These are phyloP conservation scores for Noctua janthe DNA, from an alignment of 2,888 invertebrate species.

Conservation along the genomic window DNA sequence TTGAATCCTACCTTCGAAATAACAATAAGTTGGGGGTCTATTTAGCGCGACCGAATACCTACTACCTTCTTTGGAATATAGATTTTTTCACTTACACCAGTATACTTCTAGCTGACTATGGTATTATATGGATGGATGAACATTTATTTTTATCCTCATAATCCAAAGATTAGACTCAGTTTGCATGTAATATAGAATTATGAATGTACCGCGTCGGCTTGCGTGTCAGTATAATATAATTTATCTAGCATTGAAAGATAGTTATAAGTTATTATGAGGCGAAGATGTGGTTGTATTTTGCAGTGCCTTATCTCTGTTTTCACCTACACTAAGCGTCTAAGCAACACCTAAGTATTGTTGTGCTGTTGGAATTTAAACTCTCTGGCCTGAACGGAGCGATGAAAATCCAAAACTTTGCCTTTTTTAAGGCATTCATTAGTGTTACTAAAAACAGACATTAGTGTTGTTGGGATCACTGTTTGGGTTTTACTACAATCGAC, in stretches of 20 bases:
- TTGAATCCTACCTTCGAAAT: neutral
- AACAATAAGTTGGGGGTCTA: neutral
- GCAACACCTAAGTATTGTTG: neutral
- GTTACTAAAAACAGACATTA: neutral
- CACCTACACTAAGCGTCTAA: neutral
- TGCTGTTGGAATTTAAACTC: neutral
- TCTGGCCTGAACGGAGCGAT: neutral
- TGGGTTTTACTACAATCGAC: neutral
- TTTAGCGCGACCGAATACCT: neutral
- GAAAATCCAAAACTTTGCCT: neutral
- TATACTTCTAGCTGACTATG: neutral
- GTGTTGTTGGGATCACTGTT: constrained; percentile 2
- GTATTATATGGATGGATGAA: constrained; percentile 13
- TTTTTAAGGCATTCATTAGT: neutral
- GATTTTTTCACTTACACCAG: neutral
- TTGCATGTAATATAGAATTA: constrained; percentile 30
- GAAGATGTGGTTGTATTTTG: constrained; percentile 5
- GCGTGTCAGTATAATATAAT: constrained; percentile 34
- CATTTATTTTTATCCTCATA: neutral
- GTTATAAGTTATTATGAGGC: constrained; percentile 12
- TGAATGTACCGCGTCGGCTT: constrained; percentile 16
- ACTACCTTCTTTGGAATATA: neutral
- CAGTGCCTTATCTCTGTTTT: neutral
- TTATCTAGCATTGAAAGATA: constrained; percentile 26
- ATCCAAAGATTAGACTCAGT: constrained; percentile 26